Conservation (phyloP, 2,888 invertebrate species). For the Agriotes lineatus region DNA sequence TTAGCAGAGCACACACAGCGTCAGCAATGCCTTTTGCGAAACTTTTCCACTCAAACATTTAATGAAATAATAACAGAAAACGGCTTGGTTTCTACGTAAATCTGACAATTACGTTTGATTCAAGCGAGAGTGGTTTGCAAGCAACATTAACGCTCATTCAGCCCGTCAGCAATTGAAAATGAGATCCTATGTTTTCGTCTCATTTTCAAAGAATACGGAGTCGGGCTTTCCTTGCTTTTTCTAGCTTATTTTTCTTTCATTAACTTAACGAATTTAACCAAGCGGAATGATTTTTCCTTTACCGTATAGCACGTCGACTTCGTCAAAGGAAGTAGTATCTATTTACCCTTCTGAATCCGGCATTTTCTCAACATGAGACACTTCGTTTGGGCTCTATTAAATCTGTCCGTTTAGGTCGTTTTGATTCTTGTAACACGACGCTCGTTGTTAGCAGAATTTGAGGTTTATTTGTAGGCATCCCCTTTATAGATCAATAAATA, state of each 20-base stretch:
- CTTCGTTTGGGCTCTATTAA: conserved; percentile 36
- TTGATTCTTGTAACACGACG: conserved; percentile 14
- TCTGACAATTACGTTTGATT: not conserved
- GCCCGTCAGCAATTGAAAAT: conserved; percentile 12
- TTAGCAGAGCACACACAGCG: too few species aligned
- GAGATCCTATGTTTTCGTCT: conserved; percentile 21
- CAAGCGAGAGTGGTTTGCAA: not conserved
- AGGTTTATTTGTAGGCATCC: too few species aligned
- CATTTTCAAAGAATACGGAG: conserved; percentile 28
- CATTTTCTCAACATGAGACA: conserved; percentile 18
- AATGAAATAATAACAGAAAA: too few species aligned
- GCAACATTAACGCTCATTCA: not conserved
- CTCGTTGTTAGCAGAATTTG: too few species aligned
- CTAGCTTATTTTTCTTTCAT: conserved; percentile 41
- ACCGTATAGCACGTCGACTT: conserved; percentile 33
- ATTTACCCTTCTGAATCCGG: conserved; percentile 41
- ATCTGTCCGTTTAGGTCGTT: conserved; percentile 31
- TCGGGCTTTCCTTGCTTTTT: conserved; percentile 25
- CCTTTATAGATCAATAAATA: too few species aligned
- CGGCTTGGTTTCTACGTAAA: too few species aligned
- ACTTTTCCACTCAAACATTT: too few species aligned
- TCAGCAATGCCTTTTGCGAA: too few species aligned
- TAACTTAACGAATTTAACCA: conserved; percentile 42
- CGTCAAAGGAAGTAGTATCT: conserved; percentile 40
- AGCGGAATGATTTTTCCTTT: conserved; percentile 40